These are phyloP conservation scores for Rhabdomys dilectus DNA, from an alignment of 2,113 vertebrate species.

Conservation along the genomic window DNA sequence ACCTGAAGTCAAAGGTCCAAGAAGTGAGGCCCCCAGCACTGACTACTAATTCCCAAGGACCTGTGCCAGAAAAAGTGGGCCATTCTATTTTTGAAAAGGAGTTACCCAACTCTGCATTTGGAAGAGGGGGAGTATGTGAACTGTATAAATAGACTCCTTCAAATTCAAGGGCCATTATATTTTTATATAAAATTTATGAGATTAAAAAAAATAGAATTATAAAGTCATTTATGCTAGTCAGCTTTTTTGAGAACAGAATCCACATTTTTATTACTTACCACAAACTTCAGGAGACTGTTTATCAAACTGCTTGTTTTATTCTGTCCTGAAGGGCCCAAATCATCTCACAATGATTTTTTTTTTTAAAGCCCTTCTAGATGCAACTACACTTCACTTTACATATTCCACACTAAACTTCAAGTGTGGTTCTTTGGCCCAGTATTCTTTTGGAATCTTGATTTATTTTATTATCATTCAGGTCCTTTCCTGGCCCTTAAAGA, in stretches of 20 bases:
- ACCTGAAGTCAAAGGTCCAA: background rate
- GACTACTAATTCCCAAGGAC: background rate
- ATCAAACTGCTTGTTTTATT: constrained; percentile 56
- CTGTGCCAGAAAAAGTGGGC: constrained; percentile 13
- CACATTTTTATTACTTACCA: constrained; percentile 62
- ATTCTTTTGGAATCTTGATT: constrained; percentile 59
- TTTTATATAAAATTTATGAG: constrained; percentile 75
- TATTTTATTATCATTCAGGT: background rate
- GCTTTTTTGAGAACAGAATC: constrained; percentile 57
- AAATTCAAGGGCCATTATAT: constrained; percentile 62
- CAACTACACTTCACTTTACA: constrained; percentile 7
- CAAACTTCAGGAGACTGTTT: constrained; percentile 64
- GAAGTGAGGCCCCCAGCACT: background rate
- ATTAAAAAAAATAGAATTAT: constrained; percentile 57
- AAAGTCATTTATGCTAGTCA: constrained; percentile 46
- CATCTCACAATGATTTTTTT: constrained; percentile 58
- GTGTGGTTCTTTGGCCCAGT: background rate
- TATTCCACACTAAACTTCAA: constrained; percentile 48
- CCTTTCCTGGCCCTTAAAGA: constrained; percentile 36
- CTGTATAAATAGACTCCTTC: constrained; percentile 58
- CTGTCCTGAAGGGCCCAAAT: constrained; percentile 45
- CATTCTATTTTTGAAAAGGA: constrained; percentile 22
- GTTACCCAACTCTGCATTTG: constrained; percentile 44
- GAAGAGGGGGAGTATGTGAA: constrained; percentile 29
- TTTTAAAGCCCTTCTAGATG: constrained; percentile 26